A percentile compares a stretch with the other conserved stretches of the same genome.
Conservation (phyloP, 1,140 invertebrate species). For the Homarus americanus region DNA sequence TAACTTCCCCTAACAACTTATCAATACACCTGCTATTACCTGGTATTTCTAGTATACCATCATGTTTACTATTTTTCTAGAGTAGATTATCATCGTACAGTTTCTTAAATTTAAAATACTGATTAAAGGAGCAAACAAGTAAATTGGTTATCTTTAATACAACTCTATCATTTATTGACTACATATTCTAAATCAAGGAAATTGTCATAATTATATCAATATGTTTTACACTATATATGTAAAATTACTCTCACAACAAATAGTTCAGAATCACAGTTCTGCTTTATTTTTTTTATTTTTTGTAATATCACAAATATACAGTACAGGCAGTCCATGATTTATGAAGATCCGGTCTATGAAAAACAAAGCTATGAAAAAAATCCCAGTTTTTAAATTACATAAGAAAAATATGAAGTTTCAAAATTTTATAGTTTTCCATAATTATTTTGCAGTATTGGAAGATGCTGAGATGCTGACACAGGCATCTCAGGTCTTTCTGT, state of each 20-base stretch:
- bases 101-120: conserved; percentile 13
- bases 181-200: neutral
- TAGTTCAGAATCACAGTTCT: neutral
- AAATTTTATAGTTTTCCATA: too few species aligned
- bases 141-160: neutral
- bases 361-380: too few species aligned
- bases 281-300: neutral
- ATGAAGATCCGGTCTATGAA: too few species aligned
- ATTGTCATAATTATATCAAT: neutral
- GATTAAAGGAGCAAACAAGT: neutral
- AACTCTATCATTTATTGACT: neutral
- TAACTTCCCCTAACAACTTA: conserved; percentile 1
- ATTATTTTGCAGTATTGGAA: neutral
- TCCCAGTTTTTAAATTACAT: neutral
- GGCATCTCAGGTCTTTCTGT: too few species aligned
- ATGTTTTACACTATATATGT: neutral
- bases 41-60: conserved; percentile 15
- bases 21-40: neutral
- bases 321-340: too few species aligned
- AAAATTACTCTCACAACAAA: neutral
- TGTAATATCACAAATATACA: too few species aligned
- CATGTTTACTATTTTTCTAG: neutral
- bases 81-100: neutral
- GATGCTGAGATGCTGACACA: neutral
- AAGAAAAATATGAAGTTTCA: neutral